These are phyloP conservation scores for Formica aserva DNA, from an alignment of 2,888 invertebrate species.

Conservation along the genomic window DNA sequence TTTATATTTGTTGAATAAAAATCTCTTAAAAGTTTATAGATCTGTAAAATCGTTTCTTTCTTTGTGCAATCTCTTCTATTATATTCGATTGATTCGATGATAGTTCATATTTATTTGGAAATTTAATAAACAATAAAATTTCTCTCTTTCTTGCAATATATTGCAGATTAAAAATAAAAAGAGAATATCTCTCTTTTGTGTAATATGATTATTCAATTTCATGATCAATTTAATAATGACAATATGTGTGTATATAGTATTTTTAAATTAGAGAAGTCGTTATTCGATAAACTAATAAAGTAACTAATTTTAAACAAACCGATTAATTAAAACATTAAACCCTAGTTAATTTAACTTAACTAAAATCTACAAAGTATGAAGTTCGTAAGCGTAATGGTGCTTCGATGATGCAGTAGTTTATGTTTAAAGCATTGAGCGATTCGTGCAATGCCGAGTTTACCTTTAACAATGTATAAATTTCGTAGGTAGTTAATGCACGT, in stretches of 20 bases:
- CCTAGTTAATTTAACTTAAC: constrained; percentile 29
- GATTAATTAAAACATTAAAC: constrained; percentile 14
- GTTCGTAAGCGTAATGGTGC: background rate
- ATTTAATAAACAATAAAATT: background rate
- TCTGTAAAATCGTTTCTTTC: constrained; percentile 45
- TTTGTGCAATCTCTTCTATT: constrained; percentile 17
- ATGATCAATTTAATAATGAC: background rate
- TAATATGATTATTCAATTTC: constrained; percentile 10
- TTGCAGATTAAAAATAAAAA: background rate
- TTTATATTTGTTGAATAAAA: constrained; percentile 37
- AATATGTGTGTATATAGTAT: background rate
- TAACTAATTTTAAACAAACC: background rate
- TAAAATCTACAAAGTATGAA: constrained; percentile 30
- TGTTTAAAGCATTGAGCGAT: constrained; percentile 46
- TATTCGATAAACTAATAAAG: background rate
- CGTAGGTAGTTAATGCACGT: constrained; percentile 51
- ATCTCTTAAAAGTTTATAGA: constrained; percentile 30
- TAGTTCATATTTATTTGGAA: background rate
- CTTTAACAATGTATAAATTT: constrained; percentile 54
- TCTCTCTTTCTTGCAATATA: background rate
- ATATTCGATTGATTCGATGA: background rate
- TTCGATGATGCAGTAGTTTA: constrained; percentile 35
- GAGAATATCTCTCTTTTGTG: background rate
- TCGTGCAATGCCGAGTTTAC: constrained; percentile 40
- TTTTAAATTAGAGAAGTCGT: background rate